Evolutionary conservation across 2,797 vertebrate genomes (phyloP).

Genomic region (Aeoliscus strigatus): DNA sequence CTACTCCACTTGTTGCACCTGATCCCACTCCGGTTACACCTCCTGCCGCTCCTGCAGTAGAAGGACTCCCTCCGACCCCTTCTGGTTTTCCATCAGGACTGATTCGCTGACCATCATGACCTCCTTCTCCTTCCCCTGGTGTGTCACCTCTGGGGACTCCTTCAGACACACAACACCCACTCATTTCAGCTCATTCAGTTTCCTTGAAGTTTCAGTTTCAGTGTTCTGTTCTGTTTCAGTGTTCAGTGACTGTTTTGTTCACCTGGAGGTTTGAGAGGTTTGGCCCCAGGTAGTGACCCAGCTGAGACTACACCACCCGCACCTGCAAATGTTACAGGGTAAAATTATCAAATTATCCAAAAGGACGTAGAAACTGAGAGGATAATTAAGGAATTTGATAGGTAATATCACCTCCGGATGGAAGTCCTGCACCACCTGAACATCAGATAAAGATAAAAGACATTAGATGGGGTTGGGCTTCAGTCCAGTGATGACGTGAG

Average conservation of each 20-base stretch:
- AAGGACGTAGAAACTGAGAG: neutral
- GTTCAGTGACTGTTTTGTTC: conserved; percentile 20
- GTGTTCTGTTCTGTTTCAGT: too few relatives aligned
- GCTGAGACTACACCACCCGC: conserved; percentile 26
- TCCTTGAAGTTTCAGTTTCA: too few relatives aligned
- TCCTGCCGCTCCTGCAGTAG: conserved; percentile 16
- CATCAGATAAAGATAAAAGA: conserved; percentile 10
- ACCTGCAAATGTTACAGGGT: conserved; percentile 25
- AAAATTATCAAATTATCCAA: neutral
- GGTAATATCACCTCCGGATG: conserved; percentile 39
- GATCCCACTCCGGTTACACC: conserved; percentile 25
- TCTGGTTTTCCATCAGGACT: conserved; percentile 25
- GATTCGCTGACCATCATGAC: conserved; percentile 54
- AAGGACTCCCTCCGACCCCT: conserved; percentile 31
- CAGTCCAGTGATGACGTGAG: neutral
- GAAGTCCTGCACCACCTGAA: conserved; percentile 28
- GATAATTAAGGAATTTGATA: too few relatives aligned
- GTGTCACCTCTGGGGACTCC: conserved; percentile 72
- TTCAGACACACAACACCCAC: conserved; percentile 13
- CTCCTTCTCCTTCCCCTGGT: conserved; percentile 66
- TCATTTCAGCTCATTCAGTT: neutral
- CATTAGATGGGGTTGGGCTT: neutral
- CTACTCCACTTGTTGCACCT: conserved; percentile 20
- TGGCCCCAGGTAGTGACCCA: conserved; percentile 52
- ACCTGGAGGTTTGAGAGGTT: conserved; percentile 70